Conservation (phyloP, 2,797 vertebrate species). For the Podarcis siculus region DNA sequence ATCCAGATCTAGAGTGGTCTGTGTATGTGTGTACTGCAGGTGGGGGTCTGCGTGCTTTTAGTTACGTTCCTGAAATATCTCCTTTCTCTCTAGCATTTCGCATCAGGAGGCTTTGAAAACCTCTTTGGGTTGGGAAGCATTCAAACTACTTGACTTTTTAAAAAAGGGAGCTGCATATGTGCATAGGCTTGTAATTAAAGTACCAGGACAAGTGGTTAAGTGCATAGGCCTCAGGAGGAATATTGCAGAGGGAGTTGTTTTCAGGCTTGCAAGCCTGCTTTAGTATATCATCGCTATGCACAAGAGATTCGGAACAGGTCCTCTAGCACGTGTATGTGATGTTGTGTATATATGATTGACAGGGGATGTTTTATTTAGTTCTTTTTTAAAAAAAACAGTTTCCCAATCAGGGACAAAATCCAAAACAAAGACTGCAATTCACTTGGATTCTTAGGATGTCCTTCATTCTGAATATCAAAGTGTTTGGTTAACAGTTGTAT, state of each 20-base stretch:
- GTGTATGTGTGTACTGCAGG: not conserved
- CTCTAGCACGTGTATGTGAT: not conserved
- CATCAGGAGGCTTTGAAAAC: not conserved
- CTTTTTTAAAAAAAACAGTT: not conserved
- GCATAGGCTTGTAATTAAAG: not conserved
- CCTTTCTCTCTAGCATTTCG: not conserved
- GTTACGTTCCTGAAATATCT: not conserved
- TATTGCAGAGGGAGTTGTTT: not conserved
- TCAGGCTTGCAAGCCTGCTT: not conserved
- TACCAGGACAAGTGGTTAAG: not conserved
- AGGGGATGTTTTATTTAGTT: no score
- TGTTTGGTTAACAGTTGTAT: not conserved
- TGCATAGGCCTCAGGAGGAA: no score
- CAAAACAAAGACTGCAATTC: not conserved
- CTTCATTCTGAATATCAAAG: not conserved
- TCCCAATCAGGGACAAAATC: not conserved
- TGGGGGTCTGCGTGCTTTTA: not conserved
- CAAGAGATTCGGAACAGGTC: not conserved
- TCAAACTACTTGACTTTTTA: not conserved
- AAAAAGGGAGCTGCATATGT: not conserved
- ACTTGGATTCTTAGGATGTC: not conserved
- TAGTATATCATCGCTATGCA: not conserved
- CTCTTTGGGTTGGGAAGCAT: not conserved
- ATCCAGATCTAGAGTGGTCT: not conserved
- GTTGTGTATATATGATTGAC: not conserved